phyloP scores from a whole-genome alignment of 2,888 invertebrate genomes.

The Morpho achilles region DNA sequence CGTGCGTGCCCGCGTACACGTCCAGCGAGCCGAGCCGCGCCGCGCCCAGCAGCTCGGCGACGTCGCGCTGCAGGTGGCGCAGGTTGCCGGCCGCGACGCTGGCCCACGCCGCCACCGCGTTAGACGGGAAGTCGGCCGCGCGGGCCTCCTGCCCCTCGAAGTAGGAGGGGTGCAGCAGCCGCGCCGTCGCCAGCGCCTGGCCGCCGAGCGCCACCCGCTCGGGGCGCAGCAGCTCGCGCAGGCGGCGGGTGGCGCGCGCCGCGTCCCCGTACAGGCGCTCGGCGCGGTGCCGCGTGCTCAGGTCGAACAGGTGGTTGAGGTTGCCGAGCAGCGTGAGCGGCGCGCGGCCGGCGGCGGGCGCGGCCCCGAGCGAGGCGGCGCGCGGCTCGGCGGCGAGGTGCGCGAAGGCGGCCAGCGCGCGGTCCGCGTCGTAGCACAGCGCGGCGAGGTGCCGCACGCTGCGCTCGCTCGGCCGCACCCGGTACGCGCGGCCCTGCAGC shows the following conservation, averaged over 20 bases:
- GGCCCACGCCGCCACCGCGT: slow-evolving; percentile 54
- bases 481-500: slow-evolving; percentile 64
- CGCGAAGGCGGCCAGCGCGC: slow-evolving; percentile 40
- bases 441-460: slow-evolving; percentile 51
- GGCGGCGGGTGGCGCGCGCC: slow-evolving; percentile 45
- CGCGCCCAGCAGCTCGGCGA: slow-evolving; percentile 35
- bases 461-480: slow-evolving; percentile 31
- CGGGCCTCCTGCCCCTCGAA: slow-evolving; percentile 58
- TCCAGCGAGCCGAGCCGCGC: slow-evolving; percentile 33
- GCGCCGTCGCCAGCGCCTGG: slow-evolving; percentile 49
- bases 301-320: slow-evolving; percentile 72
- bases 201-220: slow-evolving; percentile 49
- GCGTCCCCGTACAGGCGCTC: slow-evolving; percentile 61
- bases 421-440: slow-evolving; percentile 61
- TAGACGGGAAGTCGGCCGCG: slow-evolving; percentile 59
- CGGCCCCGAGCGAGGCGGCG: slow-evolving; percentile 37
- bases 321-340: slow-evolving; percentile 66
- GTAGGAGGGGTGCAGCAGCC: slow-evolving; percentile 49
- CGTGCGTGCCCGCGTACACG: slow-evolving; percentile 43
- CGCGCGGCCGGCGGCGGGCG: slow-evolving; percentile 44
- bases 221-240: slow-evolving; percentile 52
- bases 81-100: slow-evolving; percentile 61
- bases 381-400: slow-evolving; percentile 39
- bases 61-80: slow-evolving; percentile 53
- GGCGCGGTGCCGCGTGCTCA: slow-evolving; percentile 51